Evolutionary conservation across 2,113 vertebrate genomes (phyloP).

Genomic region (Tetrax tetrax): DNA sequence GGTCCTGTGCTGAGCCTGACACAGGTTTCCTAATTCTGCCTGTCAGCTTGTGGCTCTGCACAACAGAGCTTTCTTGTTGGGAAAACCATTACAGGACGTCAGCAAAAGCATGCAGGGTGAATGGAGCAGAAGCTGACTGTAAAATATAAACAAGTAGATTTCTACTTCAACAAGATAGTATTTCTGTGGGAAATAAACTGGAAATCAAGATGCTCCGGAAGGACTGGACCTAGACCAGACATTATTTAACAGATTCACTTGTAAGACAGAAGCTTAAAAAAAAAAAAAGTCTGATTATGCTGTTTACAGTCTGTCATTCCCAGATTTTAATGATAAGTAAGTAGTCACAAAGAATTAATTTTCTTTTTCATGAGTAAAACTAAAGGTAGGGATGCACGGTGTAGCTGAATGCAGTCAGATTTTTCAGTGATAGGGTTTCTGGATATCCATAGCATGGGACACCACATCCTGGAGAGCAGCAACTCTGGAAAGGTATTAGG

Average conservation of each 20-base stretch:
- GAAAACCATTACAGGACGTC: neutral
- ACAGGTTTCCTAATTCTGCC: neutral
- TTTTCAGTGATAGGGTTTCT: neutral
- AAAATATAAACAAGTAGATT: neutral
- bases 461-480: neutral
- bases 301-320: neutral
- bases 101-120: neutral
- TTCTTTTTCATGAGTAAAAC: neutral
- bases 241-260: neutral
- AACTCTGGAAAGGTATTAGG: neutral
- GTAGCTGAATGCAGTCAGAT: neutral
- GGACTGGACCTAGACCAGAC: neutral
- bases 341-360: neutral
- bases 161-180: too few species aligned
- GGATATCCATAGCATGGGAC: neutral
- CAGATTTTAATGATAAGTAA: neutral
- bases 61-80: neutral
- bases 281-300: neutral
- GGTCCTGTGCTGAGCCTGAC: neutral
- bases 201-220: neutral
- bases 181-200: neutral
- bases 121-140: neutral
- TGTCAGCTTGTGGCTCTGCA: slow-evolving; percentile 6
- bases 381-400: neutral
- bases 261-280: neutral